Percentiles rank a stretch among this genome's conserved stretches.
Conservation (phyloP, 2,888 invertebrate species). For the Ophion costatus region DNA sequence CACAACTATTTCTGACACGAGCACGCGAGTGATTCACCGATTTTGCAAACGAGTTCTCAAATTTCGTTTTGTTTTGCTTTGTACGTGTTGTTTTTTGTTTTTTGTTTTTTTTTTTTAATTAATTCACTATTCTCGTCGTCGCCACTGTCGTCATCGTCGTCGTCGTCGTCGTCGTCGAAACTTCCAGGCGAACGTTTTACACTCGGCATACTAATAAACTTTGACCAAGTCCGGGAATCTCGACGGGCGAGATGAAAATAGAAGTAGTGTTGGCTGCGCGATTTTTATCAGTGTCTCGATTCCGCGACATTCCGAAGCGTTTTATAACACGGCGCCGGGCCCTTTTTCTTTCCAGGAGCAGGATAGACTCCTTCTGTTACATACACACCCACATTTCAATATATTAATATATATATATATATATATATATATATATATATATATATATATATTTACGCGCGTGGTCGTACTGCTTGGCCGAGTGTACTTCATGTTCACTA, state of each 20-base stretch:
- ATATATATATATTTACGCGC: conserved; percentile 1
- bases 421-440: neutral
- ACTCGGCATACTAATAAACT: conserved; percentile 52
- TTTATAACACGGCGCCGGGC: conserved; percentile 55
- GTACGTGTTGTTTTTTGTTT: neutral
- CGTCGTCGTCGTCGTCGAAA: conserved; percentile 1
- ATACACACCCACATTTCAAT: neutral
- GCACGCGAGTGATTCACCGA: neutral
- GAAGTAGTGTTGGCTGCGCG: conserved; percentile 22
- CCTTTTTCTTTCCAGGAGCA: conserved; percentile 53
- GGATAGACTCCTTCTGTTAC: neutral
- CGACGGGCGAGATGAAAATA: conserved; percentile 18
- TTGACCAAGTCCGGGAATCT: conserved; percentile 1
- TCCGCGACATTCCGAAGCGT: conserved; percentile 64
- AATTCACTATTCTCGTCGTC: neutral
- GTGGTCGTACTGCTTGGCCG: conserved; percentile 35
- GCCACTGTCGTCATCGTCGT: neutral
- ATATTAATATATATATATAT: too few species aligned
- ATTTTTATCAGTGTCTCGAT: conserved; percentile 59
- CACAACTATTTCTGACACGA: neutral
- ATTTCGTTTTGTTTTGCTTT: neutral
- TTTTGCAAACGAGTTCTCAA: conserved; percentile 14
- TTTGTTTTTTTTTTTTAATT: neutral
- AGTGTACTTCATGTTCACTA: conserved; percentile 25
- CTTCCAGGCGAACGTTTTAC: conserved; percentile 43